These are phyloP conservation scores for Vimba vimba DNA, from an alignment of 2,113 vertebrate species.

Conservation along the genomic window DNA sequence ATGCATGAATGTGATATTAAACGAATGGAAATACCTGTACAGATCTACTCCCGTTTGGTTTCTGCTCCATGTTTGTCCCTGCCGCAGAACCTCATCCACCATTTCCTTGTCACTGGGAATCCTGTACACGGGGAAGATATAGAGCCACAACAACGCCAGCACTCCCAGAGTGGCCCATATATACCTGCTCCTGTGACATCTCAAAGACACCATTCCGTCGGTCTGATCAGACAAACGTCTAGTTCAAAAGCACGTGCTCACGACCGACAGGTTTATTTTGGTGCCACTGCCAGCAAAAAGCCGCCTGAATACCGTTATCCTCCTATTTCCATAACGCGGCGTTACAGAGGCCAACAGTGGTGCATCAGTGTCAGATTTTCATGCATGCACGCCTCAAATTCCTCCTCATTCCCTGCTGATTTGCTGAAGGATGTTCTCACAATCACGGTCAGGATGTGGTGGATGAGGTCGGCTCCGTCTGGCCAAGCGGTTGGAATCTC, in stretches of 20 bases:
- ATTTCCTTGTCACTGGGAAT: conserved; percentile 89
- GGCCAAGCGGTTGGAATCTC: not conserved
- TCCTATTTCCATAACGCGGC: not conserved
- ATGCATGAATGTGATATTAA: not conserved
- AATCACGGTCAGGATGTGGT: not conserved
- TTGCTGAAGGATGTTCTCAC: not conserved
- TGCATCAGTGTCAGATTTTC: conserved; percentile 12
- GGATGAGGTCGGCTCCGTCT: not conserved
- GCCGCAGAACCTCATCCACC: conserved; percentile 87
- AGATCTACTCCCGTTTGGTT: conserved; percentile 82
- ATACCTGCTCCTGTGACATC: conserved; percentile 85
- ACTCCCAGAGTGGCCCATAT: conserved; percentile 87
- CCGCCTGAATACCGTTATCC: conserved; percentile 4
- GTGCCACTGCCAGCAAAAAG: conserved; percentile 22
- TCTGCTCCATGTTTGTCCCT: conserved; percentile 83
- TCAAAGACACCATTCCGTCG: conserved; percentile 73
- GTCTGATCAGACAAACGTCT: not conserved
- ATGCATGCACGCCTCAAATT: conserved; percentile 25
- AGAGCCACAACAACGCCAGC: conserved; percentile 92
- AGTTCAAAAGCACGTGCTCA: conserved; percentile 1
- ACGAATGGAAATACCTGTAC: conserved; percentile 81
- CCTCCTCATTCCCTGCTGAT: not conserved
- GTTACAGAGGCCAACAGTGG: not conserved
- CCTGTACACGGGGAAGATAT: conserved; percentile 87
- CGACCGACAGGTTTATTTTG: conserved; percentile 1